Evolutionary conservation across 2,113 vertebrate genomes (phyloP).

Genomic region (Limnothrissa miodon): DNA sequence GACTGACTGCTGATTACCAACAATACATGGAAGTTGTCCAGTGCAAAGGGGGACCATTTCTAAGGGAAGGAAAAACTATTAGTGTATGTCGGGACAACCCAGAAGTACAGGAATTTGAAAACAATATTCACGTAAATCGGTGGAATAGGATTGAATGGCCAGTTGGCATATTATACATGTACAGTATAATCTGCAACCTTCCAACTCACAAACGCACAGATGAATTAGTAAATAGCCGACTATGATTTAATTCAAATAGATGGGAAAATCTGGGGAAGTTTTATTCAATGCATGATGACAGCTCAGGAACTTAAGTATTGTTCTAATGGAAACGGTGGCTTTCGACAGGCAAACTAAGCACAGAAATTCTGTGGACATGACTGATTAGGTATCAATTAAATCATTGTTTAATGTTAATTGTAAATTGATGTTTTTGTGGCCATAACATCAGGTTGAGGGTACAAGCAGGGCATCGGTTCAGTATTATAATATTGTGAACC

Average conservation of each 20-base stretch:
- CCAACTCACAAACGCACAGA: background rate
- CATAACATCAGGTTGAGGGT: background rate
- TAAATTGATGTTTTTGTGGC: background rate
- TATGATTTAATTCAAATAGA: background rate
- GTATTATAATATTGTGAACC: background rate
- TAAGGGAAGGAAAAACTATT: background rate
- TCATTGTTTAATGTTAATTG: no score
- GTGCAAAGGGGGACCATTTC: background rate
- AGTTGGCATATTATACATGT: background rate
- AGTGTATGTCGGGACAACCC: background rate
- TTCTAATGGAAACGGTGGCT: background rate
- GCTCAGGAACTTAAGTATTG: background rate
- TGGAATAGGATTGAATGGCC: background rate
- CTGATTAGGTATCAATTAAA: no score
- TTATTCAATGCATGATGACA: background rate
- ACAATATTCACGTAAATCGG: background rate
- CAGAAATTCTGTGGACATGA: background rate
- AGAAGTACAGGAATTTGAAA: background rate
- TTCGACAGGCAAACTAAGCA: background rate
- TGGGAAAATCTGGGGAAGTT: background rate
- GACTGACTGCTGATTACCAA: constrained; percentile 8
- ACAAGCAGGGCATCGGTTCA: background rate
- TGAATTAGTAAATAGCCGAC: background rate
- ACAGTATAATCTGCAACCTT: background rate
- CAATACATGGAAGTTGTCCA: constrained; percentile 9